Evolutionary conservation across 2,797 vertebrate genomes (phyloP), one percentile per base, ranked within the genome.

Genomic region (Onychomys leucogaster): DNA sequence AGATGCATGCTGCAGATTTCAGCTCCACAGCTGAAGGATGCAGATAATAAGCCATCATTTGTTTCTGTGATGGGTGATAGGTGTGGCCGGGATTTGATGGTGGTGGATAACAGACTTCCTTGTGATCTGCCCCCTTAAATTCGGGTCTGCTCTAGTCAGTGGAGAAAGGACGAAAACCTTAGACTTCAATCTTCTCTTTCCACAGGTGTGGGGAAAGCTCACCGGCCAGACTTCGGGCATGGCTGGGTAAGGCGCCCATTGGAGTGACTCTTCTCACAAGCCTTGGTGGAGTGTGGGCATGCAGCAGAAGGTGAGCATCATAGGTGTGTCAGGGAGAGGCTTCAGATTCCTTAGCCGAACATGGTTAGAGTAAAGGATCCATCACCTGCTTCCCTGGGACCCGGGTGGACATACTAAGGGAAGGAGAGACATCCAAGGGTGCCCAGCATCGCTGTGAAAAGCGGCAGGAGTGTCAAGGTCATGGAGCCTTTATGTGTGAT

Each of bases 181-280:
- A 21, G 69, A 63, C 32, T 9, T 12, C 7, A 2, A 7, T 52
- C 25, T 0, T 14, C 5, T 41, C 32, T 1, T 3, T 41, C 1
- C 4, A 41, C 6, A 14, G 29, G 43, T 6, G 43, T 6, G 9
- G 29, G 69, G 41, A 8, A 9, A 41, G 14, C 0, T 8, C 16
- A 2, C 41, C 21, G 61, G 46, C 8, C 78, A 46, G 43, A 46
- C 10, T 11, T 55, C 2, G 32, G 12, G 1, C 1, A 6, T 1
- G 52, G 41, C 69, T 65, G 9, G 52, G 52, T 9, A 6, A 27
- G 65, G 57, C 3, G 11, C 55, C 61, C 21, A 17, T 14, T 14
- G 21, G 17, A 4, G 9, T 55, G 32, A 7, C 29, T 41, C 37
- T 41, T 14, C 29, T 73, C 41, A 9, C 6, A 46, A 76, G 46